phyloP scores from a whole-genome alignment of 2,888 invertebrate genomes.

The Lasioglossum zephyrum region DNA sequence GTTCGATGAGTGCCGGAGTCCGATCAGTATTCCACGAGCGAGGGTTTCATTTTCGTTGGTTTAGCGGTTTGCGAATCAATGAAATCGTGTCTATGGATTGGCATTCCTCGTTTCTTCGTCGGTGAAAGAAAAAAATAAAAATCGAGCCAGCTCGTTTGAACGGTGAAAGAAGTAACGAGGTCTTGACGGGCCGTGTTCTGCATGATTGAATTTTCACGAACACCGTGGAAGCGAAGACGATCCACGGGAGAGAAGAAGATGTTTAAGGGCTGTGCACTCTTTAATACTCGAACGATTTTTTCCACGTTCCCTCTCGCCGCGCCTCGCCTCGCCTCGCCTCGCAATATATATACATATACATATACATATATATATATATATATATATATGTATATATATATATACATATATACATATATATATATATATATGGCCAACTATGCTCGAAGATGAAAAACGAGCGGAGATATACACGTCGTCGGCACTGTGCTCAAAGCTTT shows the following conservation, averaged over 20 bases:
- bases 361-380: not conserved
- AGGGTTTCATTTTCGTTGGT: slow-evolving; percentile 18
- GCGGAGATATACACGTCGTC: not conserved
- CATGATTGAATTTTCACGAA: slow-evolving; percentile 38
- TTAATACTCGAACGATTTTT: slow-evolving; percentile 43
- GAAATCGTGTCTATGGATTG: slow-evolving; percentile 10
- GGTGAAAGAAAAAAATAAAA: slow-evolving; percentile 7
- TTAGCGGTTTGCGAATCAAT: slow-evolving; percentile 29
- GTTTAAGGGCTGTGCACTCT: slow-evolving; percentile 47
- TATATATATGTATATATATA: not conserved
- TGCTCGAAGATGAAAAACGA: slow-evolving; percentile 30
- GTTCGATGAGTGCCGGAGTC: not conserved
- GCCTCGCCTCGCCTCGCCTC: too few species aligned
- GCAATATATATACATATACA: too few species aligned
- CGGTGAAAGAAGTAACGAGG: slow-evolving; percentile 44
- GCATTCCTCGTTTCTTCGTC: not conserved
- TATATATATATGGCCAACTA: slow-evolving; percentile 17
- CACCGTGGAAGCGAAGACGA: not conserved
- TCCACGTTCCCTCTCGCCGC: not conserved
- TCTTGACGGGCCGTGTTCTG: slow-evolving; percentile 29
- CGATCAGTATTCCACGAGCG: not conserved
- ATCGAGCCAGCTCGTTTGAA: slow-evolving; percentile 29
- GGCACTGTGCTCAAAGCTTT: slow-evolving; percentile 29
- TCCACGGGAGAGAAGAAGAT: not conserved
- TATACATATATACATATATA: too few species aligned